These are phyloP conservation scores for Thomomys bottae DNA, from an alignment of 2,113 vertebrate genomes.

Conservation along the genomic window DNA sequence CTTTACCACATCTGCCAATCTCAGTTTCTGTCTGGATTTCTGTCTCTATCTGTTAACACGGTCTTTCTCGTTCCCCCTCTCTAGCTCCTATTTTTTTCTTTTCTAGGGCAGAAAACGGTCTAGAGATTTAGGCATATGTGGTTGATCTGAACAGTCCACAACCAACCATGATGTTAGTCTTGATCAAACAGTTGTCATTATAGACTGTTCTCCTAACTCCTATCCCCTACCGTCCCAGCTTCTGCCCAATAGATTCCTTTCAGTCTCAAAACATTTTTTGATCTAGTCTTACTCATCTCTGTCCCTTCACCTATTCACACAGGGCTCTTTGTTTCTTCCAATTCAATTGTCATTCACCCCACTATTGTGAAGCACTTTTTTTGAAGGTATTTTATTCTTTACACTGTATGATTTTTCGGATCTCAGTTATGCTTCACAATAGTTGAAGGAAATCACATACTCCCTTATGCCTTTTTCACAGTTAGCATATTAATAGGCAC, in stretches of 20 bases:
- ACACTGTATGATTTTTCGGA: not conserved
- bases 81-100: not conserved
- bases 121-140: not conserved
- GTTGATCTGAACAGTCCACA: not conserved
- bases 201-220: accelerated
- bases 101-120: not conserved
- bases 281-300: not conserved
- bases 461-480: conserved; percentile 1
- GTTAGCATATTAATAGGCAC: not conserved
- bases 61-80: not conserved
- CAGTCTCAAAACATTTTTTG: not conserved
- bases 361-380: not conserved
- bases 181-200: not conserved
- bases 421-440: not conserved
- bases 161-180: not conserved
- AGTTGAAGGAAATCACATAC: not conserved
- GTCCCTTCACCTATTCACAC: not conserved
- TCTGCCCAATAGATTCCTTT: not conserved
- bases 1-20: not conserved
- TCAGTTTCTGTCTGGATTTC: no score
- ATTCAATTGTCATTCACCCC: not conserved
- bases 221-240: accelerated
- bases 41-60: not conserved
- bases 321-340: not conserved
- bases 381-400: conserved; percentile 10